phyloP scores from a whole-genome alignment of 2,888 invertebrate genomes.

The Ormyrus thymus region DNA sequence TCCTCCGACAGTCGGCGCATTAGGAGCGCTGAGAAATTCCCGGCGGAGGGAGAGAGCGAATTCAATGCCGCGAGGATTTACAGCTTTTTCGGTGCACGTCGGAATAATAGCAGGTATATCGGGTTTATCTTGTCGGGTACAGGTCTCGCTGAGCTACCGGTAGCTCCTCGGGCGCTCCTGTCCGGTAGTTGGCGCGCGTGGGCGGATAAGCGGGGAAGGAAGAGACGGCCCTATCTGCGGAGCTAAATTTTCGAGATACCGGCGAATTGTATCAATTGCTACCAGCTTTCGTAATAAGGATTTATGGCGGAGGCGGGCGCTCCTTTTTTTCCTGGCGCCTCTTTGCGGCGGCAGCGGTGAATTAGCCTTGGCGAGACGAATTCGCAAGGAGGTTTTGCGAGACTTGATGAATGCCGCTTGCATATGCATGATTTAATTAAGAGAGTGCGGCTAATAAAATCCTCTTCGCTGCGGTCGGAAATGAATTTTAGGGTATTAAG shows the following conservation, averaged over 20 bases:
- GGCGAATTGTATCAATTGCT: conserved; percentile 25
- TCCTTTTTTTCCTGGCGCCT: neutral
- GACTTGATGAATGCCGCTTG: neutral
- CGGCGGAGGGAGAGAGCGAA: neutral
- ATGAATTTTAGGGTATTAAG: too few species aligned
- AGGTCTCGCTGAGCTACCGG: conserved; percentile 24
- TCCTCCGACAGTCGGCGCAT: too few species aligned
- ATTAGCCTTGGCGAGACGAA: conserved; percentile 17
- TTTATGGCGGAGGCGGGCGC: conserved; percentile 1
- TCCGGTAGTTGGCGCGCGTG: conserved; percentile 5
- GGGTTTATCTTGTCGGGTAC: conserved; percentile 31
- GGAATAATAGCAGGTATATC: conserved; percentile 4
- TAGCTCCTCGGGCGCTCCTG: neutral
- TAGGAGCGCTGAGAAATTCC: neutral
- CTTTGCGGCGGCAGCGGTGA: conserved; percentile 1
- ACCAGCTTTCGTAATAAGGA: conserved; percentile 6
- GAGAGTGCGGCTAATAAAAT: too few species aligned
- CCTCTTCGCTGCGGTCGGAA: too few species aligned
- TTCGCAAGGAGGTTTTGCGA: neutral
- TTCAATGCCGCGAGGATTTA: conserved; percentile 16
- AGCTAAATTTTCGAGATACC: conserved; percentile 40
- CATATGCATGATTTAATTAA: neutral
- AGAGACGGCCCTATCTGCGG: neutral
- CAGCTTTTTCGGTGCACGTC: conserved; percentile 9
- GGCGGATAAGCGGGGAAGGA: conserved; percentile 23